Conservation (phyloP, 2,888 invertebrate species). For the Tortrix viridana region DNA sequence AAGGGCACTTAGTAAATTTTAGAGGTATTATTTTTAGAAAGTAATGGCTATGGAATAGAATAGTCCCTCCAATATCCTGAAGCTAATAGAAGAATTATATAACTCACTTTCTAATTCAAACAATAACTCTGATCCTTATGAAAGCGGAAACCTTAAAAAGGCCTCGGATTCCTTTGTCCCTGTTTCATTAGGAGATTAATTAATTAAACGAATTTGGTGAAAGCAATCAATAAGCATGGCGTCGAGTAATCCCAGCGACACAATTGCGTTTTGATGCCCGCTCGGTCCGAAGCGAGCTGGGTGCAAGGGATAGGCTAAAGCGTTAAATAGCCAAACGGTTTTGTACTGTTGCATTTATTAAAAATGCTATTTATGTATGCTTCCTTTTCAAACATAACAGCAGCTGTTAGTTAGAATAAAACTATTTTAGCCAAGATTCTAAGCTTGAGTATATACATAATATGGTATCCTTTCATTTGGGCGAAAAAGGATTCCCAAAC, state of each 20-base stretch:
- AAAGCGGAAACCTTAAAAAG: constrained; percentile 6
- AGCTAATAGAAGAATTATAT: not conserved
- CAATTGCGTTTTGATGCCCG: constrained; percentile 73
- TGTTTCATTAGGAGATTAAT: constrained; percentile 42
- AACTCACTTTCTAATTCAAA: not conserved
- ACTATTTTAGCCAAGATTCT: no score
- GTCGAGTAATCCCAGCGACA: constrained; percentile 63
- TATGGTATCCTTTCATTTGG: no score
- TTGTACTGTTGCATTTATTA: no score
- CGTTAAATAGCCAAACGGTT: no score
- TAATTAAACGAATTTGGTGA: constrained; percentile 61
- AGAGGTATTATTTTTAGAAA: no score
- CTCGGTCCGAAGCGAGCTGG: not conserved
- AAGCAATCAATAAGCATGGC: constrained; percentile 65
- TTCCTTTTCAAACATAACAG: no score
- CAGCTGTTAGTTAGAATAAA: no score
- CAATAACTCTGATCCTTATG: not conserved
- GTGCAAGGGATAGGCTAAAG: not conserved
- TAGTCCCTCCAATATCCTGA: not conserved
- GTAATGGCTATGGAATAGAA: no score
- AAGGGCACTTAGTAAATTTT: no score
- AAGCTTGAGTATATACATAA: no score
- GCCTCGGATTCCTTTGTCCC: constrained; percentile 20
- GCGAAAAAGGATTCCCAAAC: no score
- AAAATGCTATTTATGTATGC: no score